Conservation (phyloP, 2,797 vertebrate species). For the Coilia nasus region DNA sequence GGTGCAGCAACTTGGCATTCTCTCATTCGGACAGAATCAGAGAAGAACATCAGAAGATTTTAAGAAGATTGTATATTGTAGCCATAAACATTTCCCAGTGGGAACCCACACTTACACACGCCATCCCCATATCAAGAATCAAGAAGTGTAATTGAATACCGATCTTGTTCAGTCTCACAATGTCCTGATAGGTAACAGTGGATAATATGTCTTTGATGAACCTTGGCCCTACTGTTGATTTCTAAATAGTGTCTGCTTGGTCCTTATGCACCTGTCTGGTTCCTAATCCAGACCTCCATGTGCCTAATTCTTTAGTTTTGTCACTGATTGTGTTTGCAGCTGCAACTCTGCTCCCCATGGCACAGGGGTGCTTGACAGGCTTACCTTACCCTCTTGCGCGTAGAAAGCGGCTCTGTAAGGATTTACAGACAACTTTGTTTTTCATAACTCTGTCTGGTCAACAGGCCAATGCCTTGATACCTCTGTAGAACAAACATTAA, state of each 20-base stretch:
- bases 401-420: constrained; percentile 50
- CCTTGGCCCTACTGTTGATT: background rate
- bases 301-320: constrained; percentile 34
- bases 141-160: background rate
- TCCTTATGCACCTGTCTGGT: constrained; percentile 8
- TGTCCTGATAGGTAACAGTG: background rate
- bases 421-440: constrained; percentile 58
- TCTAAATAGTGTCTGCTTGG: background rate
- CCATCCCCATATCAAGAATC: too few relatives aligned
- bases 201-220: background rate
- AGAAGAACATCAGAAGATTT: background rate
- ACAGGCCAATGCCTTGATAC: constrained; percentile 60
- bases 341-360: constrained; percentile 32
- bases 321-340: constrained; percentile 43
- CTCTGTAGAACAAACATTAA: constrained; percentile 69
- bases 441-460: constrained; percentile 60
- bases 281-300: constrained; percentile 28
- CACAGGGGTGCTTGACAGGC: constrained; percentile 17
- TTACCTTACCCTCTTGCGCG: constrained; percentile 46
- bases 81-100: background rate
- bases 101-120: background rate
- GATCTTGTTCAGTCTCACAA: background rate
- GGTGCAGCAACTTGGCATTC: background rate
- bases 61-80: background rate
- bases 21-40: background rate